phyloP scores from a whole-genome alignment of 1,140 invertebrate species.

The Littorina saxatilis region DNA sequence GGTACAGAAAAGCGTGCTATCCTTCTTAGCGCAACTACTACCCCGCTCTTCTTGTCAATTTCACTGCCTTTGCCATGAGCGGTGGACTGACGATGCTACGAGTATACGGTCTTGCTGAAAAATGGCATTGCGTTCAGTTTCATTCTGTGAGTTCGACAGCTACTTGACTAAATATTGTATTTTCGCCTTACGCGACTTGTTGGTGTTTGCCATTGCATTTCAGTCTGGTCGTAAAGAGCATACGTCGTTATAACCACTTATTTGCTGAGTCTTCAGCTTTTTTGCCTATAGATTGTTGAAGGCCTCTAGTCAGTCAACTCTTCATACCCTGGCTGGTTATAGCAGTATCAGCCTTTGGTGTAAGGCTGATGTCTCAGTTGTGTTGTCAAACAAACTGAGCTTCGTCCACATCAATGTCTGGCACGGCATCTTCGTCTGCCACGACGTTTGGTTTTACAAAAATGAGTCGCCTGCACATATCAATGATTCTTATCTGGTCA shows the following conservation, averaged over 20 bases:
- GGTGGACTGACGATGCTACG: too few relatives aligned
- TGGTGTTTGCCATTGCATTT: not conserved
- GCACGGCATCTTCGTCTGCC: not conserved
- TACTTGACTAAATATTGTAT: not conserved
- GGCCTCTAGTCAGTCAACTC: too few relatives aligned
- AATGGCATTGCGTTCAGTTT: too few relatives aligned
- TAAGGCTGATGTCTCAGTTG: constrained; percentile 33
- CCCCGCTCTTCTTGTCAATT: too few relatives aligned
- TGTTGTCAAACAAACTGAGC: constrained; percentile 10
- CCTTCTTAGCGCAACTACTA: too few relatives aligned
- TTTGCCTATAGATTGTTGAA: not conserved
- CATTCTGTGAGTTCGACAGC: too few relatives aligned
- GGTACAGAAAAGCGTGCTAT: too few relatives aligned
- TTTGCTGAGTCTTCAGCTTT: not conserved
- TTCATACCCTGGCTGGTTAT: too few relatives aligned
- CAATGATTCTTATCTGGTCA: too few relatives aligned
- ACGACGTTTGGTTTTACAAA: not conserved
- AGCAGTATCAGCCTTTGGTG: not conserved
- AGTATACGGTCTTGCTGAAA: too few relatives aligned
- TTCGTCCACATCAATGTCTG: constrained; percentile 21
- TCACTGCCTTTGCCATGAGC: too few relatives aligned
- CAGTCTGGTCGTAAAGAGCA: not conserved
- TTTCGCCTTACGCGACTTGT: not conserved
- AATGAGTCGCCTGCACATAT: not conserved
- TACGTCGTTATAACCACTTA: not conserved